Evolutionary conservation across 2,113 vertebrate genomes (phyloP).

Genomic region (Marmota monax): DNA sequence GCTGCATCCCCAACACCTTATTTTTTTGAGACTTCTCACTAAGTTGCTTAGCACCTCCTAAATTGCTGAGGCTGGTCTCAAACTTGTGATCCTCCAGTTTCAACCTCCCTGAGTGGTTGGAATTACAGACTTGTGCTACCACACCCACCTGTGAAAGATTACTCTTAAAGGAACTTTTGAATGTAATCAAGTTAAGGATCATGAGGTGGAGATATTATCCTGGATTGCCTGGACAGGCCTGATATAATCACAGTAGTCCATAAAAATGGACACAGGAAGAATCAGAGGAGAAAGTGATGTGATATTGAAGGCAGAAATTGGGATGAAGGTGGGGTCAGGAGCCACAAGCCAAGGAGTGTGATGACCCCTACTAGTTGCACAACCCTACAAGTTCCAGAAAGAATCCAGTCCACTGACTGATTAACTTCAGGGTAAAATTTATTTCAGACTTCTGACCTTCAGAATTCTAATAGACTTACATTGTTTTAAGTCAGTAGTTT

Average conservation of each 20-base stretch:
- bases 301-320: neutral
- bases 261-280: neutral
- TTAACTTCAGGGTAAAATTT: neutral
- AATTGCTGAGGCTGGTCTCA: too few relatives aligned
- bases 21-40: too few relatives aligned
- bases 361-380: neutral
- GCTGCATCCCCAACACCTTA: too few relatives aligned
- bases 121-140: too few relatives aligned
- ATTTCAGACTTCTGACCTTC: neutral
- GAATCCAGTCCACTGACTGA: neutral
- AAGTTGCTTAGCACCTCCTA: too few relatives aligned
- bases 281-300: neutral
- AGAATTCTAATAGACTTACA: neutral
- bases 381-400: neutral
- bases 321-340: neutral
- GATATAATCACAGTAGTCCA: neutral
- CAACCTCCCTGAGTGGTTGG: too few relatives aligned
- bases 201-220: neutral
- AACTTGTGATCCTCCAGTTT: too few relatives aligned
- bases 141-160: too few relatives aligned
- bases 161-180: neutral
- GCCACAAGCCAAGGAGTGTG: neutral
- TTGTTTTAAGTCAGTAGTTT: conserved; percentile 7
- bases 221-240: neutral
- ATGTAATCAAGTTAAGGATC: neutral